Evolutionary conservation across 2,113 vertebrate species (phyloP).

Genomic region (Rhizomys pruinosus): DNA sequence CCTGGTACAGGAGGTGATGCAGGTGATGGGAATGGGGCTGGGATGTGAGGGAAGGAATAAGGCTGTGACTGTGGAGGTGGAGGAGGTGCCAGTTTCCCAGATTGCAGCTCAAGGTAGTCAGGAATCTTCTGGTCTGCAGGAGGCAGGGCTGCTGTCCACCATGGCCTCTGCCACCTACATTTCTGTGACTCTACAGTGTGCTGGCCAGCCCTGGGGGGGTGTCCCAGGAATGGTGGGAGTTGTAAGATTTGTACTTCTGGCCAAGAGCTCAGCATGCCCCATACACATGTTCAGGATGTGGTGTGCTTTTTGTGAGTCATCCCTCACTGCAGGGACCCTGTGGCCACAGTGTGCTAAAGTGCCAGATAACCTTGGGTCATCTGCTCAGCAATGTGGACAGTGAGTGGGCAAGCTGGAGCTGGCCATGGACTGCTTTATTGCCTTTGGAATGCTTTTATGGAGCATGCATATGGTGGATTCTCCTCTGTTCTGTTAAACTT

Average conservation of each 20-base stretch:
- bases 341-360: rapidly evolving
- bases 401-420: not conserved
- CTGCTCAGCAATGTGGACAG: not conserved
- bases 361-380: not conserved
- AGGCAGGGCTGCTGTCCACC: not conserved
- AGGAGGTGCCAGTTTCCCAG: rapidly evolving
- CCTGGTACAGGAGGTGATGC: rapidly evolving
- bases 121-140: not conserved
- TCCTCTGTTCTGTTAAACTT: not conserved
- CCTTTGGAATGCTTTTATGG: not conserved
- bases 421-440: not conserved
- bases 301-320: not conserved
- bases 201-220: not conserved
- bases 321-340: not conserved
- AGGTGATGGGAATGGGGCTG: rapidly evolving
- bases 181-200: not conserved
- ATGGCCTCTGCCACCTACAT: not conserved
- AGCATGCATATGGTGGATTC: not conserved
- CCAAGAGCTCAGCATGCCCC: not conserved
- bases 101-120: not conserved
- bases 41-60: not conserved
- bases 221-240: not conserved
- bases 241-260: not conserved
- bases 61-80: too few species aligned
- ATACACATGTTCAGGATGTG: rapidly evolving